Evolutionary conservation across 2,797 vertebrate species (phyloP), one percentile per base, ranked within the genome.

Genomic region (Pseudocheirus occidentalis): DNA sequence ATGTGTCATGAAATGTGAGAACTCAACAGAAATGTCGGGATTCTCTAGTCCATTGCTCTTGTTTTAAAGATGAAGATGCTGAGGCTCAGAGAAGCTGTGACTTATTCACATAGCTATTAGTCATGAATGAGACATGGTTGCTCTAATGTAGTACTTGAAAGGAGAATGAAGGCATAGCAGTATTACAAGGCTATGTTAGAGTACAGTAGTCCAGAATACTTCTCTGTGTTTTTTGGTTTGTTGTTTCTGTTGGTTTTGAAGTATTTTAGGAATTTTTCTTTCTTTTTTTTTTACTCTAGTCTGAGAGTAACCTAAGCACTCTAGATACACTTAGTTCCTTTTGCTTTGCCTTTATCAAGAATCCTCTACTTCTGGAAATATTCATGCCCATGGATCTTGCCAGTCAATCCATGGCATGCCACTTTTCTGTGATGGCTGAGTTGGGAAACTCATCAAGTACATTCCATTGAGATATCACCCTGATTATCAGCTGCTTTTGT

Each of bases 401-500:
- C 62, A n/a, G n/a, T 7, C 34, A 73, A 73, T 73, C 34, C n/a
- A 5, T 81, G 66, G n/a, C 66, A 40, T 21, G 18, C 40, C 66
- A 66, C 16, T 73, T 81, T 46, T 81, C 66, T 81, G n/a, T 81
- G 18, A 81, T 18, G 21, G 13, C 6, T 46, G n/a, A 81, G 21
- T 40, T 81, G 28, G n/a, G 18, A 81, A 81, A 40, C n/a, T 0
- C 18, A 46, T 21, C 18, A 21, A 46, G n/a, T 0, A 24, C n/a
- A 40, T 73, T 73, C 5, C 27, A 24, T 18, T 73, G 66, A 46
- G 28, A 81, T 16, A n/a, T 5, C 6, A 28, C n/a, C n/a, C 10
- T 46, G 18, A 73, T 0, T 5, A n/a, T 81, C 0, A 3, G 3
- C n/a, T 46, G n/a, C n/a, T 46, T 46, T 40, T 0, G 18, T 10